Percentiles rank a stretch among this genome's conserved stretches.
These are phyloP conservation scores for Phlogophora meticulosa DNA, from an alignment of 2,888 invertebrate genomes.

Conservation along the genomic window DNA sequence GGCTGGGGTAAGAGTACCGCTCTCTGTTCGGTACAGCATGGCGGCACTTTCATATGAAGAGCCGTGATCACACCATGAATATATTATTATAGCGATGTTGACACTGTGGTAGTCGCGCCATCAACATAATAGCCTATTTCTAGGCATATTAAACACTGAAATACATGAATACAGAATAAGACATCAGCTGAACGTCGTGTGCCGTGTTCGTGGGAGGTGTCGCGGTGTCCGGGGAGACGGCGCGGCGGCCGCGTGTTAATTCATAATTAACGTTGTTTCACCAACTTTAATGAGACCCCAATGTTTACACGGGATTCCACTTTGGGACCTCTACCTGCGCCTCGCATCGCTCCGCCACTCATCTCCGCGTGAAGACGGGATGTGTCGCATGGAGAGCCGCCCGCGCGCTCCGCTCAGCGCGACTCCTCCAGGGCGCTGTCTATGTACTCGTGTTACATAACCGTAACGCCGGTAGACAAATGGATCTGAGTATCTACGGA, in stretches of 20 bases:
- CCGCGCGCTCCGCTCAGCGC: not conserved
- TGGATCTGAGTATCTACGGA: conserved; percentile 33
- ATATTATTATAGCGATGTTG: not conserved
- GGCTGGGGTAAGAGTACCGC: not conserved
- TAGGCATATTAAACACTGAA: conserved; percentile 47
- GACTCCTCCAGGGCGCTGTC: not conserved
- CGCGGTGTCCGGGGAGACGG: conserved; percentile 42
- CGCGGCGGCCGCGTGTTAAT: conserved; percentile 66
- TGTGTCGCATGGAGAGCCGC: not conserved
- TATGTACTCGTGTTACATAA: conserved; percentile 10
- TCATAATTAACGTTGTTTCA: conserved; percentile 80
- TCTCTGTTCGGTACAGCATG: not conserved
- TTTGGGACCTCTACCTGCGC: conserved; percentile 54
- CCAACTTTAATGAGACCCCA: conserved; percentile 78
- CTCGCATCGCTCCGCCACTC: conserved; percentile 33
- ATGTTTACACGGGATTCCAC: conserved; percentile 78
- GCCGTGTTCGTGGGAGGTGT: conserved; percentile 19
- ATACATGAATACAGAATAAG: conserved; percentile 58
- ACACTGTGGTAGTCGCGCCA: not conserved
- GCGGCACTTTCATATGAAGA: not conserved
- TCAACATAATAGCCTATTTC: conserved; percentile 29
- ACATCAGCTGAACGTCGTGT: conserved; percentile 34
- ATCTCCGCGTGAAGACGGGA: conserved; percentile 38
- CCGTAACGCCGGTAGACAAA: conserved; percentile 25
- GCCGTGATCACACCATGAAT: conserved; percentile 4